phyloP scores from a whole-genome alignment of 2,113 vertebrate genomes.

The Heptranchias perlo region DNA sequence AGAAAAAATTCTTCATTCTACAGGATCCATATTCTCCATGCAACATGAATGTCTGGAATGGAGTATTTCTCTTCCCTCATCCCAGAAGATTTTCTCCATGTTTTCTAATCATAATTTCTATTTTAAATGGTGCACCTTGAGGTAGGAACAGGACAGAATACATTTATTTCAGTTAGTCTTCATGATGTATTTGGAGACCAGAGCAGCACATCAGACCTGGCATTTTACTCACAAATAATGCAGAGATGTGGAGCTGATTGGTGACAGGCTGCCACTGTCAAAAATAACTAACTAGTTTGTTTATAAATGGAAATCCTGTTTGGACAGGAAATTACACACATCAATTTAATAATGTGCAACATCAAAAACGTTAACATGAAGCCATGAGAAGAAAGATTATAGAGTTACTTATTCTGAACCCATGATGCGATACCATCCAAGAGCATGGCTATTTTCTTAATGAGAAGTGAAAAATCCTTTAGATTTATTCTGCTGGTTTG shows the following conservation, averaged over 20 bases:
- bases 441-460: neutral
- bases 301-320: neutral
- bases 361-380: neutral
- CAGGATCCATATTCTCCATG: neutral
- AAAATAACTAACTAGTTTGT: neutral
- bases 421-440: neutral
- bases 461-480: neutral
- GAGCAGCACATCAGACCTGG: neutral
- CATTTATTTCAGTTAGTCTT: neutral
- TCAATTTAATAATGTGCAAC: neutral
- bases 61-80: neutral
- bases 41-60: neutral
- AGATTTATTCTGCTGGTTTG: neutral
- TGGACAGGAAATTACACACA: neutral
- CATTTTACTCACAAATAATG: neutral
- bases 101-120: neutral
- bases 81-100: neutral
- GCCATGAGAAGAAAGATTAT: too few species aligned
- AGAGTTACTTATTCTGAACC: neutral
- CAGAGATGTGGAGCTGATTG: neutral
- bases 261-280: neutral
- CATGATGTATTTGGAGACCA: neutral
- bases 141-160: neutral
- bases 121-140: neutral
- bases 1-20: neutral